phyloP scores from a whole-genome alignment of 2,797 vertebrate genomes.

The Vireo griseus region DNA sequence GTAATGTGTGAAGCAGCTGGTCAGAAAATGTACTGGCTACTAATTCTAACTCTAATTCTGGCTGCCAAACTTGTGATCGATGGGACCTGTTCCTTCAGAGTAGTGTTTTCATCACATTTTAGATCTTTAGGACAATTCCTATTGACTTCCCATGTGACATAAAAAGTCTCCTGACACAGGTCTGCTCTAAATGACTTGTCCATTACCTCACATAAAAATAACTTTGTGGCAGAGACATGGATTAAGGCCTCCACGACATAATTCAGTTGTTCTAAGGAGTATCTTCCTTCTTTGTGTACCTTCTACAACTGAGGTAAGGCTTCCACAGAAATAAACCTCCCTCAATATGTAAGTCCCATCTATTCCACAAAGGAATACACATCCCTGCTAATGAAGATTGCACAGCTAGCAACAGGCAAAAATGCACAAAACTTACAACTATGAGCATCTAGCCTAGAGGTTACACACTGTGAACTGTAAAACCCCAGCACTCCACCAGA shows the following conservation, averaged over 20 bases:
- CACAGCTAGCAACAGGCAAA: background rate
- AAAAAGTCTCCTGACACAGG: background rate
- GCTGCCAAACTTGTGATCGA: background rate
- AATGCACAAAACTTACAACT: background rate
- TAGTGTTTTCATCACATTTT: background rate
- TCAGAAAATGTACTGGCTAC: conserved; percentile 10
- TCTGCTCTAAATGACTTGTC: background rate
- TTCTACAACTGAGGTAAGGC: background rate
- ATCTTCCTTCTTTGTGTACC: background rate
- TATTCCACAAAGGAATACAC: background rate
- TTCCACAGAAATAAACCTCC: background rate
- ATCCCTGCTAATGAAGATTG: background rate
- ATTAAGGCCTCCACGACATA: background rate
- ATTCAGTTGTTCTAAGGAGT: background rate
- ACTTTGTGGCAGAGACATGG: background rate
- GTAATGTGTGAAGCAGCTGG: background rate
- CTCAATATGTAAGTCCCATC: background rate
- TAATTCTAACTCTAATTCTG: background rate
- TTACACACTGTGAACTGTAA: background rate
- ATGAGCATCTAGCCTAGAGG: background rate
- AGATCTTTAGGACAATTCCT: background rate
- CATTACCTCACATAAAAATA: background rate
- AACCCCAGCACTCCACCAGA: background rate
- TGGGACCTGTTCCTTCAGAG: background rate
- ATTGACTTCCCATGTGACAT: background rate